Percentiles rank a stretch among this genome's conserved stretches.
These are phyloP conservation scores for Austrolebias charrua DNA, from an alignment of 2,797 vertebrate species.

Conservation along the genomic window DNA sequence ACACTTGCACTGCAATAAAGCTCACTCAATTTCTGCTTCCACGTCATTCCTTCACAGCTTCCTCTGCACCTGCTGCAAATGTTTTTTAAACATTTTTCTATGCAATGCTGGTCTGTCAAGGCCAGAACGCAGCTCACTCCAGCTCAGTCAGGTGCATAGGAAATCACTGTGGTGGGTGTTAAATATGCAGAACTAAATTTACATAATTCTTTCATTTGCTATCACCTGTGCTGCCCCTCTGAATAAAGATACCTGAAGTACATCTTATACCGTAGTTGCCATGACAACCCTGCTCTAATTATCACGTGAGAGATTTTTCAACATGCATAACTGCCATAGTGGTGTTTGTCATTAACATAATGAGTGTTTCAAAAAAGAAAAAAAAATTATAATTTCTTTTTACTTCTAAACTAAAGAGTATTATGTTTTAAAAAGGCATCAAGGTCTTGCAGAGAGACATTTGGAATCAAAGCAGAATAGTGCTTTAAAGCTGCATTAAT, in stretches of 20 bases:
- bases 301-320: constrained; percentile 23
- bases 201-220: constrained; percentile 55
- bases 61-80: constrained; percentile 29
- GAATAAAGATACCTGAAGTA: constrained; percentile 37
- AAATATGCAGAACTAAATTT: constrained; percentile 56
- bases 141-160: constrained; percentile 33
- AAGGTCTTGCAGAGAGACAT: not conserved
- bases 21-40: constrained; percentile 25
- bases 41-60: constrained; percentile 37
- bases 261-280: constrained; percentile 26
- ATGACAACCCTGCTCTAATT: constrained; percentile 37
- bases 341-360: constrained; percentile 19
- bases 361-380: constrained; percentile 6
- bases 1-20: not conserved
- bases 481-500: constrained; percentile 4
- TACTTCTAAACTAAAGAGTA: not conserved
- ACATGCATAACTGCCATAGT: constrained; percentile 4
- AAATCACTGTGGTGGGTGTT: constrained; percentile 48
- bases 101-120: constrained; percentile 28
- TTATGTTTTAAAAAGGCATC: constrained; percentile 1
- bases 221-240: constrained; percentile 39
- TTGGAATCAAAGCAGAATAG: constrained; percentile 1
- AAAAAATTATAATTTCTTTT: constrained; percentile 16
- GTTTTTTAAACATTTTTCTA: constrained; percentile 12
- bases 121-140: constrained; percentile 16